Evolutionary conservation across 2,113 vertebrate genomes (phyloP).

Genomic region (Desmodus rotundus): DNA sequence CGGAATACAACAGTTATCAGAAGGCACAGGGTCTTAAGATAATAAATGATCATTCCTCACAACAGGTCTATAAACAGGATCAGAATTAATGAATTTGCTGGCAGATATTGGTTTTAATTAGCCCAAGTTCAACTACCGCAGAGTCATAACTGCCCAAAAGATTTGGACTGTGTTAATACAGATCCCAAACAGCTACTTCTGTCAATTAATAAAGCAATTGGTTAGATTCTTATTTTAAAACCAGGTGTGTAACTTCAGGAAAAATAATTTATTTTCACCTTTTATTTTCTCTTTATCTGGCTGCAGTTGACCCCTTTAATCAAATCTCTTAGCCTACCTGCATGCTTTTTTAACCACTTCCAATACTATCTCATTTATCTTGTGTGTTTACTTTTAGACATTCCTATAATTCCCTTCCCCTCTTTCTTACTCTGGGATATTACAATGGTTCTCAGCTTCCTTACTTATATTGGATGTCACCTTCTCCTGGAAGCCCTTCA

Average conservation of each 20-base stretch:
- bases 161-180: slow-evolving; percentile 29
- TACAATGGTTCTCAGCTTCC: background rate
- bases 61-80: slow-evolving; percentile 64
- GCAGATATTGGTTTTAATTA: slow-evolving; percentile 67
- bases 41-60: slow-evolving; percentile 58
- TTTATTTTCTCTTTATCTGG: background rate
- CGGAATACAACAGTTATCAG: slow-evolving; percentile 52
- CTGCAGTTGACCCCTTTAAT: background rate
- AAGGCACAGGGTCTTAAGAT: slow-evolving; percentile 49
- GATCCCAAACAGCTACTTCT: background rate
- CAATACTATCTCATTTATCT: background rate
- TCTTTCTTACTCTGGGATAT: background rate
- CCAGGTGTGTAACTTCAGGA: background rate
- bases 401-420: background rate
- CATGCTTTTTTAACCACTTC: background rate
- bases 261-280: background rate
- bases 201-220: background rate
- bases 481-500: background rate
- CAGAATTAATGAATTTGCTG: slow-evolving; percentile 63
- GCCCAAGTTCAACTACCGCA: slow-evolving; percentile 44
- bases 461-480: background rate
- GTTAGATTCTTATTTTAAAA: slow-evolving; percentile 38
- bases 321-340: background rate
- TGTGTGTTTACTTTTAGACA: background rate
- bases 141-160: slow-evolving; percentile 50